Conservation (phyloP, 2,888 invertebrate species). For the Synergus japonicus region DNA sequence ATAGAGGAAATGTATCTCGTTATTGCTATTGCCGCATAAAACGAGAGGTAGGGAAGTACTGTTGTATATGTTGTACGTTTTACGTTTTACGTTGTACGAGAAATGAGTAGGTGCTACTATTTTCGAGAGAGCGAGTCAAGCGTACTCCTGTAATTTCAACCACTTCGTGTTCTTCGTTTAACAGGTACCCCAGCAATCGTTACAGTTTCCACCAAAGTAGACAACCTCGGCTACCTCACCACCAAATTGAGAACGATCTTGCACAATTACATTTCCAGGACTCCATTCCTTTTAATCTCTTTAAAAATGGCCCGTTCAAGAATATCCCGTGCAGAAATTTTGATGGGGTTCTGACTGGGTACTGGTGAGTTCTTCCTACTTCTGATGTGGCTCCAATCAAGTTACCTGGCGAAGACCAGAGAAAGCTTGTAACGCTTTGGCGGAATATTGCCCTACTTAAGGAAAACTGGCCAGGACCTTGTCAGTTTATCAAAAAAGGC, state of each 20-base stretch:
- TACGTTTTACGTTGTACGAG: slow-evolving; percentile 27
- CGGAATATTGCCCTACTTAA: no score
- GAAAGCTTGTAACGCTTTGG: no score
- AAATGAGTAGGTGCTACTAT: slow-evolving; percentile 44
- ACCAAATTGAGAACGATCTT: slow-evolving; percentile 58
- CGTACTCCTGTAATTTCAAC: slow-evolving; percentile 49
- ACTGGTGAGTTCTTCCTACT: no score
- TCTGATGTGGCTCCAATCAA: no score
- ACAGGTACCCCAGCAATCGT: slow-evolving; percentile 26
- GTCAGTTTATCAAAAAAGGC: no score
- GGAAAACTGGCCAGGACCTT: no score
- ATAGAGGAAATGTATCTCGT: slow-evolving; percentile 31
- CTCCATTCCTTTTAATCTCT: slow-evolving; percentile 46
- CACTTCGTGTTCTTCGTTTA: slow-evolving; percentile 46
- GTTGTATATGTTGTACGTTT: neutral
- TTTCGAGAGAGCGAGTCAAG: slow-evolving; percentile 30
- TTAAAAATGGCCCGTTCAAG: slow-evolving; percentile 43
- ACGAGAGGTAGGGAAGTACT: slow-evolving; percentile 14
- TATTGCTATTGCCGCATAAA: slow-evolving; percentile 43
- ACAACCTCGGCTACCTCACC: slow-evolving; percentile 37
- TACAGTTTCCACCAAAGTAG: slow-evolving; percentile 19
- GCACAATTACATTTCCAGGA: slow-evolving; percentile 50
- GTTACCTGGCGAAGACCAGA: no score
- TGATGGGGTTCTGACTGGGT: no score
- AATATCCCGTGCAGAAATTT: no score